Evolutionary conservation across 2,113 vertebrate species (phyloP).

Genomic region (Panthera uncia): DNA sequence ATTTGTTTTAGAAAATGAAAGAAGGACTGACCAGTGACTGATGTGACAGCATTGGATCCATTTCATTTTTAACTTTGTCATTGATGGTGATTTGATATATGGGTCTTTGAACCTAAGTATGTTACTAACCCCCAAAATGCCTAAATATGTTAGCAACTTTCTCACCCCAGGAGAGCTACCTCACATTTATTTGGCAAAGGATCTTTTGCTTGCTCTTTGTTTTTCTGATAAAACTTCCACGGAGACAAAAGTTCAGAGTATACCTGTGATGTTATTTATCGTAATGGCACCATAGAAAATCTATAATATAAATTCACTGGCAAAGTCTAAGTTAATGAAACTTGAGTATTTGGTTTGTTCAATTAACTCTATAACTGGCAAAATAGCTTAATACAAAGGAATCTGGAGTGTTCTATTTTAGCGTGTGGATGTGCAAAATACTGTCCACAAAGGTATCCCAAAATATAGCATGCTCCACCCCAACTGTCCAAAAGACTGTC

Average conservation of each 20-base stretch:
- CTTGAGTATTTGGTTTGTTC: not conserved
- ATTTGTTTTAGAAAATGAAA: constrained; percentile 22
- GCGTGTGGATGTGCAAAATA: not conserved
- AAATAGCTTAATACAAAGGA: not conserved
- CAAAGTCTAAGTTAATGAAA: not conserved
- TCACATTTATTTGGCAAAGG: not conserved
- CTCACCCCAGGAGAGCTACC: not conserved
- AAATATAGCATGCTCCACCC: not conserved
- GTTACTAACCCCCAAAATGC: not conserved
- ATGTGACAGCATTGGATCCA: not conserved
- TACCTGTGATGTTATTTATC: not conserved
- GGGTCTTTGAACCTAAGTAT: not conserved
- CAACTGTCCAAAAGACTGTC: not conserved
- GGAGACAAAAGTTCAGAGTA: not conserved
- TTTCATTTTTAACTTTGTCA: constrained; percentile 25
- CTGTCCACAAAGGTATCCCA: not conserved
- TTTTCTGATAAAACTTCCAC: not conserved
- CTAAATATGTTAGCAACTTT: not conserved
- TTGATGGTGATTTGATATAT: not conserved
- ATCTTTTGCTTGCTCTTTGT: not conserved
- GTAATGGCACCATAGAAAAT: not conserved
- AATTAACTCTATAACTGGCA: not conserved
- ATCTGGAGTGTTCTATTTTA: not conserved
- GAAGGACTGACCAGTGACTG: not conserved
- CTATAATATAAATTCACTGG: not conserved